Percentiles rank a stretch among this genome's conserved stretches.
Evolutionary conservation across 2,888 invertebrate genomes (phyloP).

Genomic region (Cephus rjabovi): DNA sequence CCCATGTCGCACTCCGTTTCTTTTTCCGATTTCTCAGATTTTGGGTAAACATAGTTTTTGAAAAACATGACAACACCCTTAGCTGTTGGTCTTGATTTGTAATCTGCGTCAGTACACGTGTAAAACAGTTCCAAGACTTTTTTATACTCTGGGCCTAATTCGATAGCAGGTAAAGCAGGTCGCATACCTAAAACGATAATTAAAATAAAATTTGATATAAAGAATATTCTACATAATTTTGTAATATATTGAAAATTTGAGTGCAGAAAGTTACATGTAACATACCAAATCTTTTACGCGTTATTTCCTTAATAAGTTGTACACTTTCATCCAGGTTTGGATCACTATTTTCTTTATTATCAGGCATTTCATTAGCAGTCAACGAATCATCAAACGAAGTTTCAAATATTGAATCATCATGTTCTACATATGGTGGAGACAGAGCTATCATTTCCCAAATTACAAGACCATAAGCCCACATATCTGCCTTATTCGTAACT

Average conservation of each 20-base stretch:
- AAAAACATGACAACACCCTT: conserved; percentile 68
- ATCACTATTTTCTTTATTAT: conserved; percentile 32
- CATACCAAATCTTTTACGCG: background rate
- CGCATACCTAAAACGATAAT: conserved; percentile 71
- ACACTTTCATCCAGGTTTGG: conserved; percentile 45
- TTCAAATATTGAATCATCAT: conserved; percentile 40
- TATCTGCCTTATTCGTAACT: conserved; percentile 80
- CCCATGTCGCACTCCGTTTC: conserved; percentile 9
- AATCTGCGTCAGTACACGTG: conserved; percentile 75
- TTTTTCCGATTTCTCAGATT: conserved; percentile 4
- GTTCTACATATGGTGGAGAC: conserved; percentile 73
- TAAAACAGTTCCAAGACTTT: conserved; percentile 77
- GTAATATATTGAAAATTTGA: conserved; percentile 24
- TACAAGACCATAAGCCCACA: conserved; percentile 83
- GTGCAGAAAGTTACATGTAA: background rate
- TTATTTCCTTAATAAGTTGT: conserved; percentile 30
- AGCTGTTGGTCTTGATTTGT: conserved; percentile 73
- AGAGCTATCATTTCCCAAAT: conserved; percentile 87
- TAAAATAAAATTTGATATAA: background rate
- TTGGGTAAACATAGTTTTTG: conserved; percentile 49
- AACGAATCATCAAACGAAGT: conserved; percentile 47
- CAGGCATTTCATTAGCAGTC: conserved; percentile 22
- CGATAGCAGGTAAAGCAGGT: conserved; percentile 76
- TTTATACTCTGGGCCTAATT: conserved; percentile 72
- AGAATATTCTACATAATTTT: conserved; percentile 2